phyloP scores from a whole-genome alignment of 2,797 vertebrate species.

The Pseudomugil gertrudae region DNA sequence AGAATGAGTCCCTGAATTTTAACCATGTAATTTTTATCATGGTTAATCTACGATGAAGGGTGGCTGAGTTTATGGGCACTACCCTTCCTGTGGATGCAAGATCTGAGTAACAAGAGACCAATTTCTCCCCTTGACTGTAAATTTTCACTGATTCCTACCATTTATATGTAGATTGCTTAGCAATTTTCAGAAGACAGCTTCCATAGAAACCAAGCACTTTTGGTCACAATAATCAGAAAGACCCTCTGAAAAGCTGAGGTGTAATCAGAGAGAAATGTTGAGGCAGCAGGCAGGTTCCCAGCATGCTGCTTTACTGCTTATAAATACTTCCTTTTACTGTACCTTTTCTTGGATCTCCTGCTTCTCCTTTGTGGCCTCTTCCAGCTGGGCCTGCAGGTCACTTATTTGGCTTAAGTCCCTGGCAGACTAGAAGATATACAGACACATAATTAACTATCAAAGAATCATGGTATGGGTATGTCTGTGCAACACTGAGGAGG shows the following conservation, averaged over 20 bases:
- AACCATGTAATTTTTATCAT: constrained; percentile 8
- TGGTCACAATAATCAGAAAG: constrained; percentile 64
- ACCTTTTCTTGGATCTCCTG: constrained; percentile 99
- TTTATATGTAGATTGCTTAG: constrained; percentile 64
- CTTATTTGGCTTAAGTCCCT: constrained; percentile 96
- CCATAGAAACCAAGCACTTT: constrained; percentile 38
- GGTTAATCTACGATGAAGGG: constrained; percentile 8
- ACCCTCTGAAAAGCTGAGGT: constrained; percentile 41
- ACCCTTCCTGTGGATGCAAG: constrained; percentile 38
- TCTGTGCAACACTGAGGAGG: neutral
- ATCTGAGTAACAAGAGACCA: constrained; percentile 23
- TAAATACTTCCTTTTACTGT: constrained; percentile 76
- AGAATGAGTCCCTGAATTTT: constrained; percentile 12
- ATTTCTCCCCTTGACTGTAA: constrained; percentile 36
- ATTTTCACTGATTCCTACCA: constrained; percentile 47
- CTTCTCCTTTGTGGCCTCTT: constrained; percentile 94
- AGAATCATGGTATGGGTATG: neutral
- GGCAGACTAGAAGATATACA: constrained; percentile 83
- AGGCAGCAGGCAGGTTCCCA: constrained; percentile 39
- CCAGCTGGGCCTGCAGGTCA: constrained; percentile 94
- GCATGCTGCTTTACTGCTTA: constrained; percentile 39
- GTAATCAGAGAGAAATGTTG: constrained; percentile 64
- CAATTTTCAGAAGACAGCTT: constrained; percentile 34
- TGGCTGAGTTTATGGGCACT: constrained; percentile 17
- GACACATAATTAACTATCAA: constrained; percentile 17